Base-by-base conservation (phyloP, 2,888 invertebrate species). In the Nezara viridula region DNA sequence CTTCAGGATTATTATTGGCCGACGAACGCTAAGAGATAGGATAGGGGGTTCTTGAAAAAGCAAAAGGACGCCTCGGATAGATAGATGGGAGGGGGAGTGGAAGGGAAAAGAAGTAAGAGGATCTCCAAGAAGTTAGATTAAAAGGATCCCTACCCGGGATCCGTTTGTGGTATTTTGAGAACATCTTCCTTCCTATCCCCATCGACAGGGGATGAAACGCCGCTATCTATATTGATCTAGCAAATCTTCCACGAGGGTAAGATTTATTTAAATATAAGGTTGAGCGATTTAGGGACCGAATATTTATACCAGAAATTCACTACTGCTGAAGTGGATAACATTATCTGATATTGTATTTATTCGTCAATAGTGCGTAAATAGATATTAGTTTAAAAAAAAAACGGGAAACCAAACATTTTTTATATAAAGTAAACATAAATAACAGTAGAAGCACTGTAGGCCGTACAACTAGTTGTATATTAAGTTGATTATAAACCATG, bases 11-110 rank as follows among this genome's bases (percentile, higher is more conserved):
- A 81, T 81, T 44, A 81, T 47, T 73, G 7, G 66, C 32, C 32
- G 37, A 73, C 6, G 66, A 73, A 37, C 32, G 19, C 66, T 37
- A 21, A 73, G 66, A 37, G 66, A 73, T 37, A 19, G 37, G 66
- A 73, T 32, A 73, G 32, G 66, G 66, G 37, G 66, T 73, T 32
- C 32, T 73, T 73, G 66, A 73, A 73, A 37, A 73, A 73, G 66
- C 32, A 37, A 73, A 60, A 73, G 66, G 37, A 60, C 60, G 27
- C 27, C 27, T 27, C 14, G 24, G 55, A 55, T 55, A 60, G 66
- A 73, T 66, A n/a, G 55, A 55, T 55, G 19, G 50, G 3, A 10
- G 55, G 32, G 60, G 66, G n/a, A n/a, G n/a, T n/a, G n/a, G n/a
- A n/a, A n/a, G n/a, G n/a, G n/a, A n/a, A n/a, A n/a, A n/a, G n/a